Base-by-base conservation (phyloP, 92 coral and sea anemone species). In the Chrysogorgia sp. region DNA sequence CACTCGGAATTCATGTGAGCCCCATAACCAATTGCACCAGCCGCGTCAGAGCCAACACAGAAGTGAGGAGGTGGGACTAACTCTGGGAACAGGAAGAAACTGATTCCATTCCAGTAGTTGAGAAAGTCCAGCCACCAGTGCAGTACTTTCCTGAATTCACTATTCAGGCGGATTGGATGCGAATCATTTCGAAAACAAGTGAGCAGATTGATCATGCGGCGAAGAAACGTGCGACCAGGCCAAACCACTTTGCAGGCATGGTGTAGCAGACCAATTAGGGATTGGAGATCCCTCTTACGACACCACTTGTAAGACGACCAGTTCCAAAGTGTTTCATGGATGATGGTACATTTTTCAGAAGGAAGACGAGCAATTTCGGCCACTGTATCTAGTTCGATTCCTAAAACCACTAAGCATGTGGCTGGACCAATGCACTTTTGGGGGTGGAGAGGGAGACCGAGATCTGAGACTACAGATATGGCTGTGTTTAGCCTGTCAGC, bases 61-160 rank as follows among this genome's bases (percentile, higher is more conserved):
- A 85, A 65, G 28, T 63, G 26, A 41, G 87, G 82, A 24, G 63
- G 43, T 9, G 84, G 88, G 55, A 25, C 15, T 14, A 69, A 62
- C 20, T 45, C 57, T 22, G 88, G 88, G 19, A 58, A 60, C 0
- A 59, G 76, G 60, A 84, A 68, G 48, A 84, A 77, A 67, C 83
- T 77, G 19, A 68, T 71, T 4, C 80, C 88, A 69, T 77, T 84
- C 83, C 88, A 84, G 21, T 67, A 33, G 14, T 34, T 32, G 24
- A 77, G 49, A 55, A 84, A 77, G 47, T 63, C 58, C 41, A 53
- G 75, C 88, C 88, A 84, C 88, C 88, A 84, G 19, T 49, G 52
- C 43, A 84, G 72, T 41, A 78, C 84, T 45, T 40, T 57, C 10
- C 61, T 50, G 76, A 84, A 79, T 71, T 68, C 81, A 19, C 40